A percentile compares a stretch with the other conserved stretches of the same genome.
Conservation (phyloP, 2,797 vertebrate species). For the Periophthalmus magnuspinnatus region DNA sequence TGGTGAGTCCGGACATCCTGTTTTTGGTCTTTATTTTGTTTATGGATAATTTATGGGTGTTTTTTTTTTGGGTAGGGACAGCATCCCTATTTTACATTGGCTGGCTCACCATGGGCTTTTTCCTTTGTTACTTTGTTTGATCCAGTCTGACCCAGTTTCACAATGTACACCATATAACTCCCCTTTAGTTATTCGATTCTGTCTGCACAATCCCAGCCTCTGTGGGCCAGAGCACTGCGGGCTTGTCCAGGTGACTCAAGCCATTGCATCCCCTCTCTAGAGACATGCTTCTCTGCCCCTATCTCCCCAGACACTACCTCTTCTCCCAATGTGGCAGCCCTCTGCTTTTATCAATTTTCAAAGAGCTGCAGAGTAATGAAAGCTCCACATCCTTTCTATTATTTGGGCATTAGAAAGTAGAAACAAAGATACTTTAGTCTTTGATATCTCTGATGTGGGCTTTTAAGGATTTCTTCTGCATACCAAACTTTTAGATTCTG, state of each 20-base stretch:
- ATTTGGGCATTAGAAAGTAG: conserved; percentile 30
- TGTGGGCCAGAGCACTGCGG: background rate
- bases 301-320: conserved; percentile 14
- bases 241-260: conserved; percentile 13
- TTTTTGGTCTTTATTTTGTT: no score
- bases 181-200: background rate
- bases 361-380: conserved; percentile 29
- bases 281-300: conserved; percentile 4
- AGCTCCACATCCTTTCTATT: conserved; percentile 13
- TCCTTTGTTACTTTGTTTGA: no score
- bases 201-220: conserved; percentile 1
- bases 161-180: background rate
- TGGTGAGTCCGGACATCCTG: no score
- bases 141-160: conserved; percentile 18
- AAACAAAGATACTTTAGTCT: conserved; percentile 26
- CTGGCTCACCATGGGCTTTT: no score
- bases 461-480: background rate
- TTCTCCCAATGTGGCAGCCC: conserved; percentile 20
- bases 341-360: conserved; percentile 45
- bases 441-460: conserved; percentile 30
- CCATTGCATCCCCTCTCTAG: conserved; percentile 14
- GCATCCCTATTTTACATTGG: no score
- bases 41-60: no score
- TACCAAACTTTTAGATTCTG: conserved; percentile 5
- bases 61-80: no score